Percentiles rank a stretch among this genome's conserved stretches.
These are phyloP conservation scores for Gallinago stenura DNA, from an alignment of 2,797 vertebrate species.

Conservation along the genomic window DNA sequence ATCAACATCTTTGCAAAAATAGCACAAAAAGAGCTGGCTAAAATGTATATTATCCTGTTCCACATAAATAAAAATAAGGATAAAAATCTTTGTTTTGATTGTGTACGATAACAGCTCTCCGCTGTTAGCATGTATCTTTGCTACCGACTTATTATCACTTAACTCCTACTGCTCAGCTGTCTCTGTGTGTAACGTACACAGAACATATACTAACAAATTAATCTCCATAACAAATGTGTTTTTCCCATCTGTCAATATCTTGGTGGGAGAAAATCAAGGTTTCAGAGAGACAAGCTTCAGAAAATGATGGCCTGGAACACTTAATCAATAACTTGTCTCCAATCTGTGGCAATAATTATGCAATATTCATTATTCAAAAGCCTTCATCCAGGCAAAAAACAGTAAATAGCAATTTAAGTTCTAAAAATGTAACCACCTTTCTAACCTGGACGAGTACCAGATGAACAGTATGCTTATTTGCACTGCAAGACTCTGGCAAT, in stretches of 20 bases:
- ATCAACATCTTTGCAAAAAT: neutral
- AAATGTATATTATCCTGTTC: neutral
- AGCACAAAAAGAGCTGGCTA: neutral
- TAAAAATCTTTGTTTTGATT: neutral
- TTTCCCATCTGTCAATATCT: neutral
- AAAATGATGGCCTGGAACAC: neutral
- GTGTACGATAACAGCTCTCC: neutral
- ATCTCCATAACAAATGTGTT: neutral
- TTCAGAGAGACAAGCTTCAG: neutral
- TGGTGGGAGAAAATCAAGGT: neutral
- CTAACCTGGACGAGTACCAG: neutral
- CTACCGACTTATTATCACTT: neutral
- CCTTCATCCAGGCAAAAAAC: neutral
- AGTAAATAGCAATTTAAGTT: neutral
- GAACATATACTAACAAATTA: neutral
- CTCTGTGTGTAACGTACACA: neutral
- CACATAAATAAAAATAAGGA: neutral
- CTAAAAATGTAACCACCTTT: neutral
- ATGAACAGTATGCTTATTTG: neutral
- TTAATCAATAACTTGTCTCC: neutral
- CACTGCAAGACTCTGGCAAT: neutral
- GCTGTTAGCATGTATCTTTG: neutral
- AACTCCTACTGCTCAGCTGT: slow-evolving; percentile 43
- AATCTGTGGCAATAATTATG: neutral
- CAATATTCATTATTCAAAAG: neutral